Evolutionary conservation across 1,140 invertebrate genomes (phyloP).

Genomic region (Drosophila subobscura): DNA sequence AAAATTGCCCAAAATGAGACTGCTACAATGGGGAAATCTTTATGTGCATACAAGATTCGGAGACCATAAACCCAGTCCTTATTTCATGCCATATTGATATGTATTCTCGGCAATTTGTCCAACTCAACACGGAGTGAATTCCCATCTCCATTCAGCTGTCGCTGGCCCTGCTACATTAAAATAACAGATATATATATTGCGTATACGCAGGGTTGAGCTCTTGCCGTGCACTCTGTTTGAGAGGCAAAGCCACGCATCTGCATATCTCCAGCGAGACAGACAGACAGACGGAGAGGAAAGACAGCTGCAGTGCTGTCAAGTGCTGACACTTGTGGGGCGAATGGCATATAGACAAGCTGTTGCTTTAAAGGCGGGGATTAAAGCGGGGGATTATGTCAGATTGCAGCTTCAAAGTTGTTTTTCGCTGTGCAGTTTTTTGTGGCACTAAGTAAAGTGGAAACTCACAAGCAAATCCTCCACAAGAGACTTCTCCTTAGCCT

Average conservation of each 20-base stretch:
- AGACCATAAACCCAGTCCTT: constrained; percentile 20
- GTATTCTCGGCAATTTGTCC: constrained; percentile 16
- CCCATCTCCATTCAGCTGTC: not conserved
- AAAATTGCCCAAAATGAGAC: constrained; percentile 41
- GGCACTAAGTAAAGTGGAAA: constrained; percentile 13
- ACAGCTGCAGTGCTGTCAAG: constrained; percentile 44
- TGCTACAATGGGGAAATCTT: constrained; percentile 19
- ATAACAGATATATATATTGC: constrained; percentile 50
- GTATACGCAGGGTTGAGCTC: constrained; percentile 51
- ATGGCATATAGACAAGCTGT: constrained; percentile 33
- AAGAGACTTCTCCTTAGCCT: constrained; percentile 17
- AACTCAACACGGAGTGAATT: constrained; percentile 3
- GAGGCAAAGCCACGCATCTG: constrained; percentile 48
- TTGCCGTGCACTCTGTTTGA: constrained; percentile 57
- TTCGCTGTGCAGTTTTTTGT: not conserved
- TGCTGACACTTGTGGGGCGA: constrained; percentile 40
- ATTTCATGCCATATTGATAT: constrained; percentile 35
- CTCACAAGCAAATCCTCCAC: constrained; percentile 5
- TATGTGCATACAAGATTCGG: constrained; percentile 28
- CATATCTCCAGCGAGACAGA: constrained; percentile 48
- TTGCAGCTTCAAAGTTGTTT: constrained; percentile 22
- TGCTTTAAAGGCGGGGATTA: constrained; percentile 38
- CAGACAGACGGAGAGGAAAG: not conserved
- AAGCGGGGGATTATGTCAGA: constrained; percentile 27
- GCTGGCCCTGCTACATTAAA: constrained; percentile 21